These are phyloP conservation scores for Chlamydotis undulata DNA, from an alignment of 2,113 vertebrate genomes.

Conservation along the genomic window DNA sequence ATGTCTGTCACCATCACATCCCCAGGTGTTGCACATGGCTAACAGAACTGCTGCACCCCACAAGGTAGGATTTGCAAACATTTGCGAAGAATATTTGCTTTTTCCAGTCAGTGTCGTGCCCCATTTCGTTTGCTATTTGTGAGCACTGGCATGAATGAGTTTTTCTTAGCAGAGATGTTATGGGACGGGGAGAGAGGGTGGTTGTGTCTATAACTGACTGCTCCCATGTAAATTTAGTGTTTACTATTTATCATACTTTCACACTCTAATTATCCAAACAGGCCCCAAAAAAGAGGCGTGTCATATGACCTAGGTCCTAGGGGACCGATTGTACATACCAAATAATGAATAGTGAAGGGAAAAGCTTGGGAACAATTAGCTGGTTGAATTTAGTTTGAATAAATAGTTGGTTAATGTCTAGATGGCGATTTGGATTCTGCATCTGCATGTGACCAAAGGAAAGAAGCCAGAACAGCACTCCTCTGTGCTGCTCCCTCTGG, in stretches of 20 bases:
- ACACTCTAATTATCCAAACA: not conserved
- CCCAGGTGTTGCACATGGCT: not conserved
- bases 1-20: not conserved
- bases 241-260: slow-evolving; percentile 9
- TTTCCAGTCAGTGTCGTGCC: not conserved
- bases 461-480: not conserved
- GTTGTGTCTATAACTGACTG: not conserved
- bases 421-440: slow-evolving; percentile 26
- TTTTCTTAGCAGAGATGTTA: not conserved
- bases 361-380: slow-evolving; percentile 30
- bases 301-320: not conserved
- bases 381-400: slow-evolving; percentile 46
- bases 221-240: not conserved
- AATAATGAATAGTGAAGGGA: not conserved
- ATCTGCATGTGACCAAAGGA: not conserved
- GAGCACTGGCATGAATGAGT: not conserved
- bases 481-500: not conserved
- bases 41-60: rapidly evolving
- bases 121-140: not conserved
- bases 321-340: slow-evolving; percentile 25
- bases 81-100: not conserved
- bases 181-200: not conserved
- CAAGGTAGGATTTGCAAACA: not conserved
- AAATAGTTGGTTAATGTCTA: slow-evolving; percentile 7
- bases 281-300: not conserved